Base-by-base conservation (phyloP, 2,113 vertebrate species). In the Salvelinus sp. region DNA sequence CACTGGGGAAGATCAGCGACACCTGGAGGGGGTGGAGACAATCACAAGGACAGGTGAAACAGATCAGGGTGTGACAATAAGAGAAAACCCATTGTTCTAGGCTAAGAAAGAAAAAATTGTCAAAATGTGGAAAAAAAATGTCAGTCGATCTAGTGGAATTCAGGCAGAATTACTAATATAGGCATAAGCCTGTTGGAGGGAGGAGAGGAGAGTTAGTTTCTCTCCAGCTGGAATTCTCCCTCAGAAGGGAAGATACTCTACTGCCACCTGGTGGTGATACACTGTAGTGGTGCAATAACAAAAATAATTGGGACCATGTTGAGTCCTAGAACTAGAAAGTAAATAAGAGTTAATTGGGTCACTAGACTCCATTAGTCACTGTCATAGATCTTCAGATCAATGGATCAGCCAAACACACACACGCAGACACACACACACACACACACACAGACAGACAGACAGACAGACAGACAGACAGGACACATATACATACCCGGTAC, bases 261-360 rank as follows among this genome's bases (percentile, higher is more conserved):
- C 77, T 79, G 54, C 72, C 77, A 74, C 28, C 77, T 64, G 20
- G 58, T 70, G 77, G 22, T 12, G 25, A 64, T n/a, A 28, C 0
- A 12, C 16, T 44, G 4, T 20, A 0, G 12, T 20, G n/a, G 5
- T 4, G 12, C 2, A 44, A 10, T 4, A 64, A 23, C 5, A 5
- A 47, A 47, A 48, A 65, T 48, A 38, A 74, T 48, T 27, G 64
- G 22, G 14, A 38, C 22, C 72, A 74, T 74, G 50, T 65, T 65
- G 72, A 74, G 62, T 38, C 65, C 2, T 74, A 74, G 28, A 30
- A 74, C 63, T 74, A 48, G 63, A 25, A 64, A 64, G 65, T 33
- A 74, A 74, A 48, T 33, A 64, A 27, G 28, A 44, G 23, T 74
- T 74, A 74, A 74, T 74, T 74, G 60, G 60, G 27, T 74, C 60